Base-by-base conservation (phyloP, 2,113 vertebrate species). In the Pluvialis apricaria region DNA sequence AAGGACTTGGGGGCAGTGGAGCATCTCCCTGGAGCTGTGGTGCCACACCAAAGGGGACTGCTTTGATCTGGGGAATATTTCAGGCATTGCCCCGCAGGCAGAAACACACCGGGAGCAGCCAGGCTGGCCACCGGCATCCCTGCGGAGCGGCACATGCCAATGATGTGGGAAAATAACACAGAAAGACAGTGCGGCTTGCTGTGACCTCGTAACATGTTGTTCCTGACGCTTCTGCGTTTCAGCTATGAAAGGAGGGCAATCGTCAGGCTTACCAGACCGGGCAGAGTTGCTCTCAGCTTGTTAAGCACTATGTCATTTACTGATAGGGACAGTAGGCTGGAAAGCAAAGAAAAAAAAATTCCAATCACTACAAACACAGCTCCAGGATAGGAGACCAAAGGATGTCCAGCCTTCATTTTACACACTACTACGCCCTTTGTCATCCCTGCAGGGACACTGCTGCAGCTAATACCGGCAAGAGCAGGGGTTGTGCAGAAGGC, bases 241-340 rank as follows among this genome's bases (percentile, higher is more conserved):
- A 34, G 82, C 62, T 61, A 7, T 2, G 55, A 29, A 10, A 45
- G 28, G 31, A 86, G 25, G 42, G 34, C 85, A 22, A 9, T 19
- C 52, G 14, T 9, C 54, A 61, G 36, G 52, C 95, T 4, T 91
- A 97, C 97, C 96, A 97, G 14, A 34, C 47, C 24, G 0, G 96
- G 95, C 70, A 97, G 86, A 13, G 92, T 92, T 0, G 57, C 76
- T 31, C 57, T 95, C 80, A 97, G 83, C 58, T 96, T 73, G 12
- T 47, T 64, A 11, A 92, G 58, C 69, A 97, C 90, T 2, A 89
- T 21, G 5, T 93, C 89, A 0, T 88, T 86, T 18, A 94, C 58
- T 13, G 95, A 92, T 9, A 92, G 13, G 26, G 93, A 88, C 49
- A 96, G 58, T 5, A 96, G 45, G 38, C 96, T 97, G 80, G 47